Conservation (phyloP, 2,888 invertebrate species). For the Drosophila peninsularis region DNA sequence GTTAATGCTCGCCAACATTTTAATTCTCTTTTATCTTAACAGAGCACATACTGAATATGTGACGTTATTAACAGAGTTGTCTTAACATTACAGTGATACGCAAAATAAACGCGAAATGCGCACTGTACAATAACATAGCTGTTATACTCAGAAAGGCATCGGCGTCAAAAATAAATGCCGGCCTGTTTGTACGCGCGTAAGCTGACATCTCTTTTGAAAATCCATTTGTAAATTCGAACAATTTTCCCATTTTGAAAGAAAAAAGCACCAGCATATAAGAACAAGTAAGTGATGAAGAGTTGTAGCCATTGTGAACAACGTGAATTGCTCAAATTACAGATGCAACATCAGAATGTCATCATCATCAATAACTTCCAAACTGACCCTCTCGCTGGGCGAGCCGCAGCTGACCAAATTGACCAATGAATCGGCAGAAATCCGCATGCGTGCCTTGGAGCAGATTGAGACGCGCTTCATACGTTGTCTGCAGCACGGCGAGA, state of each 20-base stretch:
- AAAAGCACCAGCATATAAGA: background rate
- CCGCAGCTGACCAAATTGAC: conserved; percentile 75
- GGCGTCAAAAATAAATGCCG: conserved; percentile 23
- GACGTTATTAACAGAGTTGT: background rate
- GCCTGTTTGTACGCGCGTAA: conserved; percentile 43
- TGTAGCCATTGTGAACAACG: background rate
- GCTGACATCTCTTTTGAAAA: conserved; percentile 28
- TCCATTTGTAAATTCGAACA: background rate
- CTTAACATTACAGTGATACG: background rate
- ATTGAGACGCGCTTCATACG: conserved; percentile 78
- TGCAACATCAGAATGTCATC: conserved; percentile 34
- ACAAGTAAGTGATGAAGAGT: background rate
- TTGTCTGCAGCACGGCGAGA: conserved; percentile 70
- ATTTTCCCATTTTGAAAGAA: background rate
- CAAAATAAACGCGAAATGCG: background rate
- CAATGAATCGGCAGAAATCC: conserved; percentile 81
- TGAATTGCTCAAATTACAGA: conserved; percentile 10
- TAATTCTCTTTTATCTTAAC: background rate
- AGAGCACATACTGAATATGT: background rate
- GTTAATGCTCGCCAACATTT: background rate
- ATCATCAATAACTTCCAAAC: conserved; percentile 6
- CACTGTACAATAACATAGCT: conserved; percentile 3
- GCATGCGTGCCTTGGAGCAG: conserved; percentile 80
- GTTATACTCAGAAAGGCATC: background rate
- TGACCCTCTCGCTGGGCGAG: conserved; percentile 41